Evolutionary conservation across 2,888 invertebrate genomes (phyloP), one percentile per base, ranked within the genome.

Genomic region (Embidobia sp.): DNA sequence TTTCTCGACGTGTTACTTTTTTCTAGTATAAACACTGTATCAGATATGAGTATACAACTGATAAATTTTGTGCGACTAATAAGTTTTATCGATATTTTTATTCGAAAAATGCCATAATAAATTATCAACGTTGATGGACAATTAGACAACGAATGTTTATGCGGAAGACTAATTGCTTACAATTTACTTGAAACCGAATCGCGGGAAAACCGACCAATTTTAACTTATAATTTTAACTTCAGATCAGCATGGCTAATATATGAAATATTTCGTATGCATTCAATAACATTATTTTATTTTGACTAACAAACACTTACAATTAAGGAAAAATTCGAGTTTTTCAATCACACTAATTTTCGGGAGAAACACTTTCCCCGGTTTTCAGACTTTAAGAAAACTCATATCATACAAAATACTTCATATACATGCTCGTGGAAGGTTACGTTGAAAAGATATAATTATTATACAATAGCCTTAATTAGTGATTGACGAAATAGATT

Each of bases 11-110:
- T 74, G 18, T 72, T 79, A 70, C 42, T 72, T 77, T 74, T 75
- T 57, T 74, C 80, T 80, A 82, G 77, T 82, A 80, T 79, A 79
- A 82, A 80, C 78, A 80, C 77, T 72, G 72, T 79, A 77, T 79
- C 70, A 77, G 82, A 82, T 82, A 82, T 80, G 81, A 79, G 81
- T 79, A 81, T 78, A 78, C 75, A 77, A 79, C 75, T 79, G 79
- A 79, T 80, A 51, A 75, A 78, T 73, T 53, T 77, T 77, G 78
- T 79, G 81, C 77, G 70, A 72, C 80, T 78, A 78, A 63, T 64
- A 61, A 78, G 51, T 64, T 61, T 64, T 35, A 49, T 49, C 15
- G 48, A 64, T 69, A 75, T 63, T 74, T 51, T 57, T 57, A 44
- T 18, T 57, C 44, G 67, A 64, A 63, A 35, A 35, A 53, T 66